Percentiles rank a stretch among this genome's conserved stretches.
Conservation (phyloP, 1,140 invertebrate species). For the Panulirus ornatus region DNA sequence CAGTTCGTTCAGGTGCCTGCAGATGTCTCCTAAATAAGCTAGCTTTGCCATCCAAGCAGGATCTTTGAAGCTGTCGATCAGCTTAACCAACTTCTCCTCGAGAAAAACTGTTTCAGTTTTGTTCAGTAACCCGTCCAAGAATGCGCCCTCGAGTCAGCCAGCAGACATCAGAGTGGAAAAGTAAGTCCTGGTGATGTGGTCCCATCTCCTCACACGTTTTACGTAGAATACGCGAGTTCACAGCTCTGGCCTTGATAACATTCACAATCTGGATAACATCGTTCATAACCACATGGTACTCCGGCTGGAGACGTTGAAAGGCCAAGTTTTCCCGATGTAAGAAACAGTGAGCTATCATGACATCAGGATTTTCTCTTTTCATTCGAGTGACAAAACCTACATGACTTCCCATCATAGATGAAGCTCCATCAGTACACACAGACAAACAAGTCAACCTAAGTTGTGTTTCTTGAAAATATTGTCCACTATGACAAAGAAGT, state of each 20-base stretch:
- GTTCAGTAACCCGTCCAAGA: no score
- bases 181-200: no score
- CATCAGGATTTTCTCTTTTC: slow-evolving; percentile 16
- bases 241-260: slow-evolving; percentile 17
- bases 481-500: no score
- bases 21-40: slow-evolving; percentile 14
- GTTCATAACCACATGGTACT: neutral
- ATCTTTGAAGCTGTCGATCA: no score
- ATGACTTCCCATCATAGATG: no score
- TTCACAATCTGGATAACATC: slow-evolving; percentile 37
- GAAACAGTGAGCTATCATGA: slow-evolving; percentile 14
- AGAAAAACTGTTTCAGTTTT: no score
- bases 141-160: no score
- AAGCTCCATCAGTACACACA: no score
- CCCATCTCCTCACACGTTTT: slow-evolving; percentile 26
- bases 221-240: neutral
- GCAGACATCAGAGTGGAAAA: no score
- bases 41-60: slow-evolving; percentile 34
- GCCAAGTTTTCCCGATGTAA: slow-evolving; percentile 23
- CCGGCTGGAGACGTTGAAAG: slow-evolving; percentile 1
- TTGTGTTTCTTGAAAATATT: no score
- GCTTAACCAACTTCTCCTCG: no score
- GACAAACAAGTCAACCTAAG: no score
- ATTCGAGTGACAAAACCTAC: neutral
- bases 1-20: slow-evolving; percentile 26